Conservation (phyloP, 2,797 vertebrate genomes). For the Ptychobarbus kaznakovi region DNA sequence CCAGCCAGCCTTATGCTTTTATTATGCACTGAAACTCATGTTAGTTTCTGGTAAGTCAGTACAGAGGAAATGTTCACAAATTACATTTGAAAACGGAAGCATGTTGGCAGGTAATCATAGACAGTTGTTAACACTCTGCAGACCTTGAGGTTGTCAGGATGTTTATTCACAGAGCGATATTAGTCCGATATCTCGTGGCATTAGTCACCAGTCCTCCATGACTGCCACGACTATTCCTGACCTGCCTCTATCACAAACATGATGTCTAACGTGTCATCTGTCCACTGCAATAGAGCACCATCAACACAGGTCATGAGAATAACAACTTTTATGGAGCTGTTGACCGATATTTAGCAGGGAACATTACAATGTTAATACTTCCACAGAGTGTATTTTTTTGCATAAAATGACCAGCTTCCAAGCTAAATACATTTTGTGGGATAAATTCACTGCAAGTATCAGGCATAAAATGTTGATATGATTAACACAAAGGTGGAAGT, state of each 20-base stretch:
- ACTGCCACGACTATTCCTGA: background rate
- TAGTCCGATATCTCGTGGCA: background rate
- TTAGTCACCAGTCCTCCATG: constrained; percentile 23
- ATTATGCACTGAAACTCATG: background rate
- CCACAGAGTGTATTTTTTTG: background rate
- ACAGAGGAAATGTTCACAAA: background rate
- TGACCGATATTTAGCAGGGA: background rate
- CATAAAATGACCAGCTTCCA: background rate
- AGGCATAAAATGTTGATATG: constrained; percentile 49
- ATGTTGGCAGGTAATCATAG: constrained; percentile 6
- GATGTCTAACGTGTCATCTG: background rate
- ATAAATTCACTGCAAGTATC: constrained; percentile 27
- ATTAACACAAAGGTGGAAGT: constrained; percentile 63
- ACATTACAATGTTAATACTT: background rate
- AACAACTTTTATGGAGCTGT: background rate
- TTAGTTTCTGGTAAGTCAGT: background rate
- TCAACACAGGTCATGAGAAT: background rate
- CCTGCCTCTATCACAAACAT: background rate
- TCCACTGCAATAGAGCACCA: background rate
- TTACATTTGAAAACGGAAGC: background rate
- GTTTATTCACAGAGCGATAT: constrained; percentile 1
- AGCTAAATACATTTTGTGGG: background rate
- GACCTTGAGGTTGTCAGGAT: constrained; percentile 30
- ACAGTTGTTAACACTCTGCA: background rate
- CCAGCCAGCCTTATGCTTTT: constrained; percentile 8